A percentile compares a stretch with the other conserved stretches of the same genome.
Conservation (phyloP, 2,113 vertebrate genomes). For the Brienomyrus brachyistius region DNA sequence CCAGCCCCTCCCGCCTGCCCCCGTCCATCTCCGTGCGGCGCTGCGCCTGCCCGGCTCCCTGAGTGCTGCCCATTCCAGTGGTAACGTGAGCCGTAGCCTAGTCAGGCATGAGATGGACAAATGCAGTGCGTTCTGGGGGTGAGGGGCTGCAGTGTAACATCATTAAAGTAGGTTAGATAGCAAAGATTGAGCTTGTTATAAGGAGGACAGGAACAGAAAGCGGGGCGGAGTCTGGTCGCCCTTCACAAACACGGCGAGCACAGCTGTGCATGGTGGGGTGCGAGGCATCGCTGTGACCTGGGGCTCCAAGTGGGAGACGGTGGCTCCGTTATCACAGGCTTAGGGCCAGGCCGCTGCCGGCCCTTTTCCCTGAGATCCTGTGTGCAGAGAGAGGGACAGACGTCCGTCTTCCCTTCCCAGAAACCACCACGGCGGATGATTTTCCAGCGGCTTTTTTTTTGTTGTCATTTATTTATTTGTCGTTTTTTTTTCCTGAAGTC, state of each 20-base stretch:
- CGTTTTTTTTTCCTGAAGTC: not conserved
- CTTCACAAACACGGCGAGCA: not conserved
- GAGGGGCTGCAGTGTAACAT: not conserved
- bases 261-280: not conserved
- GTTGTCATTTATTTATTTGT: not conserved
- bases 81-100: not conserved
- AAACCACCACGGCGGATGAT: not conserved
- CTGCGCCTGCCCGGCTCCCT: not conserved
- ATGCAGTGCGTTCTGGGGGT: not conserved
- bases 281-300: not conserved
- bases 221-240: not conserved
- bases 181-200: not conserved
- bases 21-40: not conserved
- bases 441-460: not conserved
- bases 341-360: not conserved
- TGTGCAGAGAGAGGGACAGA: not conserved
- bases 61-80: constrained; percentile 4
- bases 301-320: not conserved
- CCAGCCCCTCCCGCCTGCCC: not conserved
- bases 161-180: not conserved
- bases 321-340: not conserved
- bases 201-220: not conserved
- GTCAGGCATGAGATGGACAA: not conserved
- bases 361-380: not conserved
- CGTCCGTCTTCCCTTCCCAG: not conserved